A percentile compares a stretch with the other conserved stretches of the same genome.
These are phyloP conservation scores for Hypolimnas misippus DNA, from an alignment of 2,888 invertebrate genomes.

Conservation along the genomic window DNA sequence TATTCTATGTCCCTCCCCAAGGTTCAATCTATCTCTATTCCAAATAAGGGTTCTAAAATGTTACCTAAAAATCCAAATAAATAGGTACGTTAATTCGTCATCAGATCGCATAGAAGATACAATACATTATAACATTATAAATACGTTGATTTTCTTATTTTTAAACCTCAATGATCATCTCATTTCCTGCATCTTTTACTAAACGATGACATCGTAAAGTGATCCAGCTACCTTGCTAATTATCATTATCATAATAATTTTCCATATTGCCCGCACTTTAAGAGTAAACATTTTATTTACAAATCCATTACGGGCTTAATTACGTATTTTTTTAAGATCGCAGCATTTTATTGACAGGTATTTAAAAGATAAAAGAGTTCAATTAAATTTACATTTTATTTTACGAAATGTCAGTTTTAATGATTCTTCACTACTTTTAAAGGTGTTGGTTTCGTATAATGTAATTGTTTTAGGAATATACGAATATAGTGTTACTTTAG, in stretches of 20 bases:
- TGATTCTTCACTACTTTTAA: background rate
- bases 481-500: background rate
- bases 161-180: background rate
- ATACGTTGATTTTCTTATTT: no score
- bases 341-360: slow-evolving; percentile 15
- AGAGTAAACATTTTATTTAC: slow-evolving; percentile 32
- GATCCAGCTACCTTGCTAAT: slow-evolving; percentile 31
- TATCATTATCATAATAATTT: slow-evolving; percentile 29
- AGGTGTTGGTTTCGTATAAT: slow-evolving; percentile 6
- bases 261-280: slow-evolving; percentile 15
- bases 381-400: background rate
- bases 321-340: slow-evolving; percentile 23
- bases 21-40: no score
- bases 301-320: slow-evolving; percentile 33
- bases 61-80: no score
- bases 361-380: background rate
- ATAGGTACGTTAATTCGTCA: no score
- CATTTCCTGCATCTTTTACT: slow-evolving; percentile 22
- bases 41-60: no score
- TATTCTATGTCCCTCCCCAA: no score
- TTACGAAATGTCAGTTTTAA: background rate
- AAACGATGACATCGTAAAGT: slow-evolving; percentile 25
- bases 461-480: background rate
- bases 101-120: no score
- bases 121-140: no score